Evolutionary conservation across 2,888 invertebrate species (phyloP), one percentile per base, ranked within the genome.

Genomic region (Pachymerium ferrugineum): DNA sequence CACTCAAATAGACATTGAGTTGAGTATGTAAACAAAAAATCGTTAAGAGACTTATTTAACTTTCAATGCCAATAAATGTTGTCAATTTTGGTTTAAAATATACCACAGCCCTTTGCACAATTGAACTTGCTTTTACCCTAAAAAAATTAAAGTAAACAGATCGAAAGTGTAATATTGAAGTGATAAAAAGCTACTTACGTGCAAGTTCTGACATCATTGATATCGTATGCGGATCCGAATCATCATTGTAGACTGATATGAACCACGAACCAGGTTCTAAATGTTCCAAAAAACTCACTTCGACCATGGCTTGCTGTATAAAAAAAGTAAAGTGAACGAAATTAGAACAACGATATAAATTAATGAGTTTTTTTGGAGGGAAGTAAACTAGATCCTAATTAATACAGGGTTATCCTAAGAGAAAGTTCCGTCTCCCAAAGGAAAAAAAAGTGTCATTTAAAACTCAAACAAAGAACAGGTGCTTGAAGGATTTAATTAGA

Each of bases 231-330:
- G 29, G 72, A 19, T 74, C 47, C 12, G 28, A 31, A 30, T 75
- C 71, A 31, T 76, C 76, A 30, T 76, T 76, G 69, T 76, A 76
- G 8, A 76, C 30, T 4, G 74, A 76, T 10, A 76, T 28, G 72
- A 74, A 76, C 76, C 76, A 76, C 73, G 72, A 73, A 5, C 76
- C 76, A 0, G 76, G 76, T 73, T 76, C 76, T 19, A 76, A 28
- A 47, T 75, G 76, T 31, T 76, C 73, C 10, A 76, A 47, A 62
- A 76, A 74, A 16, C 73, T 72, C 47, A 76, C 72, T 19, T 73
- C 74, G 19, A 73, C 73, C 68, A 67, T 67, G 0, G 73, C 73
- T 25, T 73, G 73, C 73, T 73, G 35, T 70, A 19, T 25, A 5
- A 31, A 54, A 73, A 31, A 30, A 33, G 28, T 3, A 29, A 62